Evolutionary conservation across 2,888 invertebrate genomes (phyloP).

Genomic region (Limenitis camilla): DNA sequence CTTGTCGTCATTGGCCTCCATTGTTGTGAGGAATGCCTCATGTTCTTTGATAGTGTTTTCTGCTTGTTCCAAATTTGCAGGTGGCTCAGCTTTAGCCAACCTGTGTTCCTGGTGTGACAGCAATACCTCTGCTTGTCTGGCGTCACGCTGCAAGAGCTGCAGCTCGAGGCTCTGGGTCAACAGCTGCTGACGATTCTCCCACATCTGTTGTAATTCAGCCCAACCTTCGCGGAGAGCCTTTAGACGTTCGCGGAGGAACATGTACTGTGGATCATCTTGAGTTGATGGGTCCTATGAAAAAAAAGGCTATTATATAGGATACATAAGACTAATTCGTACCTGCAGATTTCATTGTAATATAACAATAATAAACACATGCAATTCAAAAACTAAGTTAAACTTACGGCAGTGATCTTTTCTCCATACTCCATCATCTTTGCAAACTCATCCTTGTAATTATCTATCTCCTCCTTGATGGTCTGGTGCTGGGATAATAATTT

Average conservation of each 20-base stretch:
- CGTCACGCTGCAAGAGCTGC: conserved; percentile 96
- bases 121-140: conserved; percentile 97
- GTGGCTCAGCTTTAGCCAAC: conserved; percentile 96
- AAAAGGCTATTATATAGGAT: not conserved
- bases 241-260: conserved; percentile 98
- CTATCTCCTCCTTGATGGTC: conserved; percentile 98
- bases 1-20: conserved; percentile 99
- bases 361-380: not conserved
- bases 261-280: conserved; percentile 98
- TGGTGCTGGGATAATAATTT: conserved; percentile 97
- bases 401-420: conserved; percentile 89
- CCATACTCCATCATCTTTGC: conserved; percentile 99
- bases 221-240: conserved; percentile 99
- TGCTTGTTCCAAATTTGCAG: conserved; percentile 95
- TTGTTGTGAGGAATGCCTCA: conserved; percentile 98
- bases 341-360: not conserved
- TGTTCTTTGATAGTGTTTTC: conserved; percentile 98
- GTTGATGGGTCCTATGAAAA: conserved; percentile 80
- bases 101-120: conserved; percentile 98
- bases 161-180: conserved; percentile 95
- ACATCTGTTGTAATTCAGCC: conserved; percentile 99
- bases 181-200: conserved; percentile 97
- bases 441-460: conserved; percentile 98
- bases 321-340: not conserved
- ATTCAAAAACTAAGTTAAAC: conserved; percentile 27